phyloP scores from a whole-genome alignment of 2,113 vertebrate genomes.

The Oreochromis aureus region DNA sequence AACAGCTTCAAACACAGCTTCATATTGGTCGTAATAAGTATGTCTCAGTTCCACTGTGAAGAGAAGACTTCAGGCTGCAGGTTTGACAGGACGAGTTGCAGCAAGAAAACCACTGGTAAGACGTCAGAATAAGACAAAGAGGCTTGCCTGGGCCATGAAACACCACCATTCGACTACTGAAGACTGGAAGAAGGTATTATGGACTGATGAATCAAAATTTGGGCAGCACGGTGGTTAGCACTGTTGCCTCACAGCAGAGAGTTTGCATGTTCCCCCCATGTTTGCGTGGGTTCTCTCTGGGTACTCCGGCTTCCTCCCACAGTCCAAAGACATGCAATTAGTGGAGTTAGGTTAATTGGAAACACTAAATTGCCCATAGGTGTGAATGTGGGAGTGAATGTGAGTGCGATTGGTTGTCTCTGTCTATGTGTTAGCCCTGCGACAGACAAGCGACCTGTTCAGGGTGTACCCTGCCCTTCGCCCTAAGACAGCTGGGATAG shows the following conservation, averaged over 20 bases:
- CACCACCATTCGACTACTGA: neutral
- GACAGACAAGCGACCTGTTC: neutral
- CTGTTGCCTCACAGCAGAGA: neutral
- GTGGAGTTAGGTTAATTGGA: neutral
- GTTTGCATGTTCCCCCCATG: neutral
- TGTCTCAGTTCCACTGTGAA: neutral
- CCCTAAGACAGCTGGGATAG: neutral
- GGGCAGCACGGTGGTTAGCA: neutral
- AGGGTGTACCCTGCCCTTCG: neutral
- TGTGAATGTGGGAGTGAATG: neutral
- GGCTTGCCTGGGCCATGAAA: accelerated
- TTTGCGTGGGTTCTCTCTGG: neutral
- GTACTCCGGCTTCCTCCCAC: neutral
- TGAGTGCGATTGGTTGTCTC: neutral
- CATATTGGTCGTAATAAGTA: neutral
- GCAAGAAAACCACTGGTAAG: neutral
- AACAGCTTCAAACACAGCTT: neutral
- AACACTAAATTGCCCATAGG: neutral
- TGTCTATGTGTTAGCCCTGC: neutral
- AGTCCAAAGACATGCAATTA: neutral
- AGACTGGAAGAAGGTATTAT: neutral
- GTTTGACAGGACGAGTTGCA: neutral
- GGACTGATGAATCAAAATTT: neutral
- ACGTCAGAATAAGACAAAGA: neutral
- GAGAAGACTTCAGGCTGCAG: neutral